These are phyloP conservation scores for Ips typographus DNA, from an alignment of 1,140 invertebrate species.

Conservation along the genomic window DNA sequence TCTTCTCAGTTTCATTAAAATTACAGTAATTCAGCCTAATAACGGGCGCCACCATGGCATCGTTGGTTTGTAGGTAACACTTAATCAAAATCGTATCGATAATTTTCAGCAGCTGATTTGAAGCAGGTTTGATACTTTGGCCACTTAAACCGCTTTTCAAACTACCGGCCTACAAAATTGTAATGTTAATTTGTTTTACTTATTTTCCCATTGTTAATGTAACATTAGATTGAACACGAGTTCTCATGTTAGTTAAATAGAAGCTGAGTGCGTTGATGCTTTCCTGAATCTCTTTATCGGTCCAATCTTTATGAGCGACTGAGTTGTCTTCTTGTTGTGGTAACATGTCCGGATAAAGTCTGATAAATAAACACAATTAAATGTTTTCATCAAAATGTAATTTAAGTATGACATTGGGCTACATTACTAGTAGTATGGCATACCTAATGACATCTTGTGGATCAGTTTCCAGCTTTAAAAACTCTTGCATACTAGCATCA, in stretches of 20 bases:
- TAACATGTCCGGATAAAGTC: slow-evolving; percentile 80
- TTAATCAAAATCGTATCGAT: slow-evolving; percentile 96
- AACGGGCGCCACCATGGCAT: slow-evolving; percentile 87
- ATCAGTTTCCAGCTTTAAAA: slow-evolving; percentile 85
- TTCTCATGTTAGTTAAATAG: slow-evolving; percentile 79
- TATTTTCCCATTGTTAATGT: not conserved
- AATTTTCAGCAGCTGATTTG: slow-evolving; percentile 77
- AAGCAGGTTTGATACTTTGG: slow-evolving; percentile 43
- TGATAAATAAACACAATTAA: not conserved
- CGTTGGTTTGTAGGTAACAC: slow-evolving; percentile 95
- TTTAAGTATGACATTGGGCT: not conserved
- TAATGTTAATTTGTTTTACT: not conserved
- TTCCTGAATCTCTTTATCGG: slow-evolving; percentile 82
- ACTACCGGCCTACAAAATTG: not conserved
- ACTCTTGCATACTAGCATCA: slow-evolving; percentile 87
- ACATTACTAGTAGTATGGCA: not conserved
- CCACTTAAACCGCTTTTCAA: slow-evolving; percentile 50
- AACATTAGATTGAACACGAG: slow-evolving; percentile 36
- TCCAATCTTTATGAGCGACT: slow-evolving; percentile 61
- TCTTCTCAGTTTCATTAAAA: slow-evolving; percentile 89
- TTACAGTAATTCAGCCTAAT: slow-evolving; percentile 94
- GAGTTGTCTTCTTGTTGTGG: slow-evolving; percentile 60
- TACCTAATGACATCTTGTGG: slow-evolving; percentile 88
- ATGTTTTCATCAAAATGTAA: not conserved
- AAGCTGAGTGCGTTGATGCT: slow-evolving; percentile 87